phyloP scores from a whole-genome alignment of 2,113 vertebrate genomes.

The Todiramphus saurophagus region DNA sequence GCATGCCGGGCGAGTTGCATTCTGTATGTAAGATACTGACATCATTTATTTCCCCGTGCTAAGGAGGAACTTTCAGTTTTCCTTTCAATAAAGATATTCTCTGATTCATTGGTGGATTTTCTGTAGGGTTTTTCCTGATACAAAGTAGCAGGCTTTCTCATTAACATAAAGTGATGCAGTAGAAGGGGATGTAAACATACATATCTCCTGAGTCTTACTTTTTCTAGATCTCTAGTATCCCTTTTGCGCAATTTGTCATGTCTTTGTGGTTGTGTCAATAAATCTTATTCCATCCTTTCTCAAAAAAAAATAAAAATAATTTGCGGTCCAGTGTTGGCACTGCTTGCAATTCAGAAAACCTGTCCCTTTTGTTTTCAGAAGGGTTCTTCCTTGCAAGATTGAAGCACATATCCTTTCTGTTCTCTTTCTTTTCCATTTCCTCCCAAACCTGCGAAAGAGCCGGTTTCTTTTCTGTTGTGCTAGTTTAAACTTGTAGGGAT shows the following conservation, averaged over 20 bases:
- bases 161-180: background rate
- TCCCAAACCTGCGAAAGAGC: background rate
- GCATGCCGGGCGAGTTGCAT: background rate
- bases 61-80: background rate
- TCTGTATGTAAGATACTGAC: accelerated
- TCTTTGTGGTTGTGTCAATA: background rate
- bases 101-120: background rate
- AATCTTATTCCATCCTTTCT: background rate
- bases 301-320: background rate
- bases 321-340: background rate
- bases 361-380: background rate
- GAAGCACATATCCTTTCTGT: background rate
- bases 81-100: background rate
- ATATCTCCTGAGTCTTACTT: background rate
- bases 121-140: background rate
- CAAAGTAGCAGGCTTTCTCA: background rate
- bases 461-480: background rate
- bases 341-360: background rate
- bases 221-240: background rate
- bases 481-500: slow-evolving; percentile 12
- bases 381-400: background rate
- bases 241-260: background rate
- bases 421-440: background rate
- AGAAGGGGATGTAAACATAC: background rate
- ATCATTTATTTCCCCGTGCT: background rate